Percentiles rank a stretch among this genome's conserved stretches.
Evolutionary conservation across 2,113 vertebrate genomes (phyloP).

Genomic region (Empidonax traillii): DNA sequence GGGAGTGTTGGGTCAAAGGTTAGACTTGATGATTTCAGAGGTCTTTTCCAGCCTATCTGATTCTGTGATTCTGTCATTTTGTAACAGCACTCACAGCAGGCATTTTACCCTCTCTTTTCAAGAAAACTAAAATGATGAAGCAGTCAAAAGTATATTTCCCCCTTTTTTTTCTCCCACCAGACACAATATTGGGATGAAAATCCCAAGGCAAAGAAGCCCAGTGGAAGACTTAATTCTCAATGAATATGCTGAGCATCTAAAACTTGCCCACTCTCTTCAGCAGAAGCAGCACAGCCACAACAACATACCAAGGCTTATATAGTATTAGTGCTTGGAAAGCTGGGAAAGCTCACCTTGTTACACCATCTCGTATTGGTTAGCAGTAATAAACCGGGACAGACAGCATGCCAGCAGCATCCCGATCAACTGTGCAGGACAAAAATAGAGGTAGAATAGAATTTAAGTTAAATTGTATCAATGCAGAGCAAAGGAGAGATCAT

Average conservation of each 20-base stretch:
- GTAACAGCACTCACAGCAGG: accelerated
- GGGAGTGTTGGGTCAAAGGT: no score
- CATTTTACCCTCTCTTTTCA: background rate
- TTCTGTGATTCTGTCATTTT: no score
- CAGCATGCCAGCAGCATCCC: slow-evolving; percentile 98
- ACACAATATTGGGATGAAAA: background rate
- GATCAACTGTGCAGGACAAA: slow-evolving; percentile 82
- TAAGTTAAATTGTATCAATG: background rate
- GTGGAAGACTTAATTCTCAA: background rate
- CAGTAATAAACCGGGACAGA: slow-evolving; percentile 98
- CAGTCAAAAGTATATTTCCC: accelerated
- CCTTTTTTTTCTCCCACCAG: accelerated
- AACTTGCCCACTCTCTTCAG: background rate
- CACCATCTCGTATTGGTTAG: slow-evolving; percentile 99
- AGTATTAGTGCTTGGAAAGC: accelerated
- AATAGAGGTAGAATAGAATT: background rate
- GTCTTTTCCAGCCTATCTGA: no score
- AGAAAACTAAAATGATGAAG: background rate
- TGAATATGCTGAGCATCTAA: background rate
- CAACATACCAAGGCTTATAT: accelerated
- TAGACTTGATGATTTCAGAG: no score
- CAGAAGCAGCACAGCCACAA: background rate
- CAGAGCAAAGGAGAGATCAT: background rate
- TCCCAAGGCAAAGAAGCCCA: background rate
- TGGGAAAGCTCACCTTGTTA: slow-evolving; percentile 83